These are phyloP conservation scores for Pyrgilauda ruficollis DNA, from an alignment of 2,113 vertebrate genomes.

Conservation along the genomic window DNA sequence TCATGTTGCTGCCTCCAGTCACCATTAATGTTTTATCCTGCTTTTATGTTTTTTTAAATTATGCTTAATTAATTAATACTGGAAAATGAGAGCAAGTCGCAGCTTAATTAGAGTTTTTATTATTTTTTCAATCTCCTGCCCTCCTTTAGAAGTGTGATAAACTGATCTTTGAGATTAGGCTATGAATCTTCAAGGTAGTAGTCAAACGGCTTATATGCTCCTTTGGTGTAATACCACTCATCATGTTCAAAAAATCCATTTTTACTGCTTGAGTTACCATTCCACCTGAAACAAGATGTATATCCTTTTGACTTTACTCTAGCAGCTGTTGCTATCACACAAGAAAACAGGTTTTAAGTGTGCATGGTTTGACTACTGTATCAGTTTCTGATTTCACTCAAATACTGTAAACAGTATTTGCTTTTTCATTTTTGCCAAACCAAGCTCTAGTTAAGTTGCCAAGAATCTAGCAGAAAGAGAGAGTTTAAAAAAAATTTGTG, in stretches of 20 bases:
- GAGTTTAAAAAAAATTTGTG: not conserved
- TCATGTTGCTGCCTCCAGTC: not conserved
- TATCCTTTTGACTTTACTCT: not conserved
- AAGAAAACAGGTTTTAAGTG: not conserved
- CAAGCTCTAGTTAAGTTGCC: not conserved
- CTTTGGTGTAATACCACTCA: not conserved
- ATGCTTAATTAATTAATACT: not conserved
- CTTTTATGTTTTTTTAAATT: conserved; percentile 28
- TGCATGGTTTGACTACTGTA: not conserved
- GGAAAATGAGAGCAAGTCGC: conserved; percentile 10
- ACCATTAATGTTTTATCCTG: not conserved
- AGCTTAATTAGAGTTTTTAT: conserved; percentile 2
- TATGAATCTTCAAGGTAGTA: not conserved
- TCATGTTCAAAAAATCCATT: not conserved
- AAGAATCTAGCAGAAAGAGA: not conserved
- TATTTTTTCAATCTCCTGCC: not conserved
- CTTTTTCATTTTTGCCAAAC: not conserved
- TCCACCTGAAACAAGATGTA: not conserved
- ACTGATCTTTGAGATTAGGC: not conserved
- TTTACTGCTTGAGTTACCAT: not conserved
- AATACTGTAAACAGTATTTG: not conserved
- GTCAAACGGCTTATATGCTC: not conserved
- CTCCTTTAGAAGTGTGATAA: not conserved
- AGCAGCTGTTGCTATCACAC: not conserved
- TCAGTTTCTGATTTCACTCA: not conserved